Percentiles rank a stretch among this genome's conserved stretches.
Evolutionary conservation across 1,140 invertebrate species (phyloP).

Genomic region (Calliopsis andreniformis): DNA sequence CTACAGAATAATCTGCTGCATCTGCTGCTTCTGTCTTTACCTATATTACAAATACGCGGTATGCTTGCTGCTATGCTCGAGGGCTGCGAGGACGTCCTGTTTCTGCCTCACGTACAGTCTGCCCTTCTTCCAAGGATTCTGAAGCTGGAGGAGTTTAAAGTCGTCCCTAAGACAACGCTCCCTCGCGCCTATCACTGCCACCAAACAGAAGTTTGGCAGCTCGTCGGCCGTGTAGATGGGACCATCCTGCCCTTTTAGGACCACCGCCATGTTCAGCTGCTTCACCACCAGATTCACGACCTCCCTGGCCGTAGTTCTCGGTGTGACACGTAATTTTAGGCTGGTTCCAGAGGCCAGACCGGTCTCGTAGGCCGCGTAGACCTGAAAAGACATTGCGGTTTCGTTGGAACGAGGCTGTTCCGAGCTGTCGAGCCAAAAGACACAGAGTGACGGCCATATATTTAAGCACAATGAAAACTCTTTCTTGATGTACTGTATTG

Average conservation of each 20-base stretch:
- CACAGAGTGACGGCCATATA: too few species aligned
- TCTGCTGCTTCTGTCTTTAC: conserved; percentile 3
- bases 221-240: conserved; percentile 92
- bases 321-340: conserved; percentile 95
- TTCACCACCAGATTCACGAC: conserved; percentile 96
- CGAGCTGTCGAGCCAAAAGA: neutral
- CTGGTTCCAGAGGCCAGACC: conserved; percentile 95
- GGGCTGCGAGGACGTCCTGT: conserved; percentile 92
- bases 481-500: too few species aligned
- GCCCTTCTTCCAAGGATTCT: conserved; percentile 97
- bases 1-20: neutral
- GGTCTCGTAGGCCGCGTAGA: conserved; percentile 97
- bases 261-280: conserved; percentile 95
- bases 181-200: conserved; percentile 95
- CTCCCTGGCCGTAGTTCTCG: conserved; percentile 93
- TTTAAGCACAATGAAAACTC: too few species aligned
- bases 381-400: conserved; percentile 79
- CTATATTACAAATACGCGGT: conserved; percentile 82
- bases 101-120: conserved; percentile 94
- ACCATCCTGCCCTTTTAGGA: conserved; percentile 91
- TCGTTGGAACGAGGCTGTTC: neutral
- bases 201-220: conserved; percentile 94
- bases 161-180: conserved; percentile 96
- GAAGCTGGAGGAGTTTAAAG: conserved; percentile 94
- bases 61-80: conserved; percentile 91